phyloP scores from a whole-genome alignment of 37 sponge, comb jelly and placozoan species.

The Axinella damicornis region DNA sequence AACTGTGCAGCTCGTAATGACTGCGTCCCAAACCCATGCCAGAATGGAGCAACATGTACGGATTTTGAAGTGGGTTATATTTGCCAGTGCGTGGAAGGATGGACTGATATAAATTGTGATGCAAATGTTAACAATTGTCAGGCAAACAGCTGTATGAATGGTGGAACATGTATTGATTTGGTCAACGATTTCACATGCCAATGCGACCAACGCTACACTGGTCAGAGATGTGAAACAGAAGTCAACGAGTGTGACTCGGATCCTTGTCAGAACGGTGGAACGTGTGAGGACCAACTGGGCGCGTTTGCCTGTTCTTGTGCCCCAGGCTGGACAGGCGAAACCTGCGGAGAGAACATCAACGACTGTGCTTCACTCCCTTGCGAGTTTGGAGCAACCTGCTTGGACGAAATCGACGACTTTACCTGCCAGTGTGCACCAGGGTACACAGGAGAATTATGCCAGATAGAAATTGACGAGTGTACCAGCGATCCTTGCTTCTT shows the following conservation, averaged over 20 bases:
- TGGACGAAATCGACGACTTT: slow-evolving; percentile 24
- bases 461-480: slow-evolving; percentile 53
- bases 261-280: slow-evolving; percentile 58
- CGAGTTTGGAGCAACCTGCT: slow-evolving; percentile 54
- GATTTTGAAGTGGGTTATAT: slow-evolving; percentile 12
- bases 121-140: slow-evolving; percentile 51
- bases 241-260: slow-evolving; percentile 3
- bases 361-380: slow-evolving; percentile 58
- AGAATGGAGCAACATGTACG: slow-evolving; percentile 54
- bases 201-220: slow-evolving; percentile 40
- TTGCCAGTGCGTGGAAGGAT: slow-evolving; percentile 56
- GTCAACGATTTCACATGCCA: slow-evolving; percentile 44
- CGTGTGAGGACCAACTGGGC: slow-evolving; percentile 17
- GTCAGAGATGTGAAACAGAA: slow-evolving; percentile 32
- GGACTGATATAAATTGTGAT: slow-evolving; percentile 43
- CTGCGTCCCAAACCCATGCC: slow-evolving; percentile 63
- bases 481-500: slow-evolving; percentile 14
- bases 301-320: slow-evolving; percentile 54
- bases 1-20: slow-evolving; percentile 47
- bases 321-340: slow-evolving; percentile 70
- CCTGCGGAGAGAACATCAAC: slow-evolving; percentile 57
- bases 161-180: slow-evolving; percentile 56
- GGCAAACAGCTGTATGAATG: slow-evolving; percentile 53
- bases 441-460: slow-evolving; percentile 38
- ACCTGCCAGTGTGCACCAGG: slow-evolving; percentile 40